phyloP scores from a whole-genome alignment of 2,888 invertebrate genomes.

The Clusia tigrina region DNA sequence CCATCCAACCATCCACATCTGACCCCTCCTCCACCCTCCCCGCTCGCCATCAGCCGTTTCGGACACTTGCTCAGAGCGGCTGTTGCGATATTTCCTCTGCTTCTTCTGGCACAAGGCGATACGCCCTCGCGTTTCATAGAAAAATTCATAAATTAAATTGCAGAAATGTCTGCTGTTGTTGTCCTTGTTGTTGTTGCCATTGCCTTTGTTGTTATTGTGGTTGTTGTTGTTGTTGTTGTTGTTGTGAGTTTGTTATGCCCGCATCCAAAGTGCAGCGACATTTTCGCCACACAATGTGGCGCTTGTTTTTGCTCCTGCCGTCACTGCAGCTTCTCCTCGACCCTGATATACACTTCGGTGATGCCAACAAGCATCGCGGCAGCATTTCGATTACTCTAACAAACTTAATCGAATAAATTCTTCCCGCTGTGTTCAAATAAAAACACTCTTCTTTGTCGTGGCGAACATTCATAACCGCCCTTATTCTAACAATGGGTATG shows the following conservation, averaged over 20 bases:
- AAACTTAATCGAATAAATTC: too few species aligned
- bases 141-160: slow-evolving; percentile 27
- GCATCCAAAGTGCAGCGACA: slow-evolving; percentile 9
- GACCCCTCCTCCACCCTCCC: too few species aligned
- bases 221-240: not conserved
- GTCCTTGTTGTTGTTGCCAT: not conserved
- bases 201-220: not conserved
- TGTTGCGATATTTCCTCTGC: slow-evolving; percentile 1
- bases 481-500: too few species aligned
- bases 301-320: not conserved
- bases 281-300: not conserved
- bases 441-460: too few species aligned
- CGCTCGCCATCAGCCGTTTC: too few species aligned
- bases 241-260: not conserved
- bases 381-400: not conserved
- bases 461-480: too few species aligned
- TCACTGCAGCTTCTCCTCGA: not conserved
- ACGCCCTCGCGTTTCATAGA: slow-evolving; percentile 21
- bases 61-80: slow-evolving; percentile 7
- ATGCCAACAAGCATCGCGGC: not conserved
- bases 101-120: too few species aligned
- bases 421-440: too few species aligned
- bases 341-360: not conserved
- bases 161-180: slow-evolving; percentile 7
- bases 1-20: too few species aligned